phyloP scores from a whole-genome alignment of 2,113 vertebrate species.

The Miniopterus natalensis region DNA sequence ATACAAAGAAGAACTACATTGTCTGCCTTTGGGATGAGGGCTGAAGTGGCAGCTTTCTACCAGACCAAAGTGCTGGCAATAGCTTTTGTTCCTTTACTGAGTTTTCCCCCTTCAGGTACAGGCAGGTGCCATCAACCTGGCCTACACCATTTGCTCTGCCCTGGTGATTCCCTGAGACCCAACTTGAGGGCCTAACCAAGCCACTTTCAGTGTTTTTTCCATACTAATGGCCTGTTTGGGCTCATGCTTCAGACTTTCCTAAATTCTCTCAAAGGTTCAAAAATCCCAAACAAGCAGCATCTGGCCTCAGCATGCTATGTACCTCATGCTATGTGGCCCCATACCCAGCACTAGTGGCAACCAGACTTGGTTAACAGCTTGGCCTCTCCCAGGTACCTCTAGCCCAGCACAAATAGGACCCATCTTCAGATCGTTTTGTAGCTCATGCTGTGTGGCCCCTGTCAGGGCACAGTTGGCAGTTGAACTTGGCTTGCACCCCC shows the following conservation, averaged over 20 bases:
- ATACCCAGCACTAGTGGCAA: background rate
- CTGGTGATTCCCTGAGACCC: background rate
- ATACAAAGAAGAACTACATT: background rate
- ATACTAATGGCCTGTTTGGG: background rate
- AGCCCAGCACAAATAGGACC: background rate
- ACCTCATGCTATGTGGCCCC: background rate
- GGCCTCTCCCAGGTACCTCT: background rate
- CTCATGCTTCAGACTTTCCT: background rate
- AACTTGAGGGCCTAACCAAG: background rate
- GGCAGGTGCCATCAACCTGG: background rate
- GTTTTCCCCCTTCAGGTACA: background rate
- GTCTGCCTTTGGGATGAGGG: background rate
- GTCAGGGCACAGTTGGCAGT: background rate
- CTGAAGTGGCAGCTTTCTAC: background rate
- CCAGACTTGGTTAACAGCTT: background rate
- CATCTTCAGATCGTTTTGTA: background rate
- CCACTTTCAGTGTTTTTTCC: background rate
- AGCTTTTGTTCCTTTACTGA: background rate
- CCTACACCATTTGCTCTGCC: background rate
- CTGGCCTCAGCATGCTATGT: background rate
- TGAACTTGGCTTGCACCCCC: background rate
- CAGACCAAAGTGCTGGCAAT: background rate
- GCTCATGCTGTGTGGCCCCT: background rate
- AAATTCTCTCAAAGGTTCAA: background rate
- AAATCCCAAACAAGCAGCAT: background rate